Percentiles rank a stretch among this genome's conserved stretches.
Evolutionary conservation across 2,113 vertebrate genomes (phyloP).

Genomic region (Plectropomus leopardus): DNA sequence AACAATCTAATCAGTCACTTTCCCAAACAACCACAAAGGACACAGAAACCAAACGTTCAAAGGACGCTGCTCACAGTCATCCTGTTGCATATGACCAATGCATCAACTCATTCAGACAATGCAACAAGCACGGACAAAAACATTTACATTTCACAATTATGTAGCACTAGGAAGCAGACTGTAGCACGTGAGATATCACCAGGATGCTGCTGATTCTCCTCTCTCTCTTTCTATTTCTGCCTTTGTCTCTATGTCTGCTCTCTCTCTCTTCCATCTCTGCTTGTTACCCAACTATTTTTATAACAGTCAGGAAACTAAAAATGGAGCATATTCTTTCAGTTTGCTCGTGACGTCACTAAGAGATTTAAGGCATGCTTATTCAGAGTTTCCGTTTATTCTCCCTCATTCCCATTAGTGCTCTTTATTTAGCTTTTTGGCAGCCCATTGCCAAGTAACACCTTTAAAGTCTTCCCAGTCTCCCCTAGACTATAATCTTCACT

Average conservation of each 20-base stretch:
- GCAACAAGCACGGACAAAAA: conserved; percentile 40
- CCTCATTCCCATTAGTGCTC: conserved; percentile 47
- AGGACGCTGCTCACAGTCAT: conserved; percentile 27
- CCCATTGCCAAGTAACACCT: conserved; percentile 55
- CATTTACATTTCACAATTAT: conserved; percentile 53
- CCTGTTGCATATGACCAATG: conserved; percentile 9
- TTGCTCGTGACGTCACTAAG: conserved; percentile 24
- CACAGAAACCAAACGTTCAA: conserved; percentile 26
- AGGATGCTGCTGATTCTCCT: conserved; percentile 44
- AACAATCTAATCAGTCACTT: conserved; percentile 40
- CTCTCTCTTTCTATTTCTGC: conserved; percentile 28
- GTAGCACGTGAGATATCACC: conserved; percentile 43
- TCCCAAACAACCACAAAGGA: conserved; percentile 11
- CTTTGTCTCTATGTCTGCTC: conserved; percentile 36
- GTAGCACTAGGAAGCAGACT: conserved; percentile 42
- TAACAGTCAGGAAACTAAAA: conserved; percentile 65
- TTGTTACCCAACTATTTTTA: conserved; percentile 68
- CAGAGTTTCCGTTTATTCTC: conserved; percentile 63
- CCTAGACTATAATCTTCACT: conserved; percentile 58
- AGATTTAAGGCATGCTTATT: conserved; percentile 64
- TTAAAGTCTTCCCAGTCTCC: conserved; percentile 61
- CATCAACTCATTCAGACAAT: conserved; percentile 34
- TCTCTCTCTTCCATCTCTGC: conserved; percentile 40
- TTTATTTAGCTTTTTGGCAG: conserved; percentile 65
- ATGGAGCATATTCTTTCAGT: conserved; percentile 49